phyloP scores from a whole-genome alignment of 2,113 vertebrate species.

The Scopus umbretta region DNA sequence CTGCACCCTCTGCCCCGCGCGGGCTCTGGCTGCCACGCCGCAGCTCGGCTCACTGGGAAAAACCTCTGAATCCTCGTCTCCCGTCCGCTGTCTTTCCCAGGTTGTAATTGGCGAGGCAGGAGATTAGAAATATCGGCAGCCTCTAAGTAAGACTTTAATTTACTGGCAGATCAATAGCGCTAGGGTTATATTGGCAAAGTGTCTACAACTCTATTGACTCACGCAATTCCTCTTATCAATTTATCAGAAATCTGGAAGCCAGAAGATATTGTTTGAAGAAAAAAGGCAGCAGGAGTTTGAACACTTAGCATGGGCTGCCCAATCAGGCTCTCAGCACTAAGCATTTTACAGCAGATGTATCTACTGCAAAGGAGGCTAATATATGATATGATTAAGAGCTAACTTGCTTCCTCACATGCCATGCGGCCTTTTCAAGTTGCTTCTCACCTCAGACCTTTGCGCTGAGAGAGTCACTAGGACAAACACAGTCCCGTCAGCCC shows the following conservation, averaged over 20 bases:
- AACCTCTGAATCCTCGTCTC: slow-evolving; percentile 6
- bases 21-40: not conserved
- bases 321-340: not conserved
- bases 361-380: slow-evolving; percentile 9
- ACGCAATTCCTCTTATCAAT: slow-evolving; percentile 98
- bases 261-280: slow-evolving; percentile 89
- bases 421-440: not conserved
- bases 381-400: slow-evolving; percentile 21
- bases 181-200: slow-evolving; percentile 99
- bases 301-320: slow-evolving; percentile 48
- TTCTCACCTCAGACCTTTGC: slow-evolving; percentile 11
- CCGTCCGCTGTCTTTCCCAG: slow-evolving; percentile 52
- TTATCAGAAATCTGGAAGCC: slow-evolving; percentile 97
- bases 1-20: rapidly evolving
- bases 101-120: slow-evolving; percentile 83
- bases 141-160: slow-evolving; percentile 99
- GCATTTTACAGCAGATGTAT: slow-evolving; percentile 17
- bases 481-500: not conserved
- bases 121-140: slow-evolving; percentile 87
- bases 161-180: slow-evolving; percentile 99
- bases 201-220: slow-evolving; percentile 99
- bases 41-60: not conserved
- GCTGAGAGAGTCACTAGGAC: not conserved
- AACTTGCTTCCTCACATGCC: not conserved
- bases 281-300: slow-evolving; percentile 65